These are phyloP conservation scores for Amphipoea oculea DNA, from an alignment of 2,888 invertebrate genomes.

Conservation along the genomic window DNA sequence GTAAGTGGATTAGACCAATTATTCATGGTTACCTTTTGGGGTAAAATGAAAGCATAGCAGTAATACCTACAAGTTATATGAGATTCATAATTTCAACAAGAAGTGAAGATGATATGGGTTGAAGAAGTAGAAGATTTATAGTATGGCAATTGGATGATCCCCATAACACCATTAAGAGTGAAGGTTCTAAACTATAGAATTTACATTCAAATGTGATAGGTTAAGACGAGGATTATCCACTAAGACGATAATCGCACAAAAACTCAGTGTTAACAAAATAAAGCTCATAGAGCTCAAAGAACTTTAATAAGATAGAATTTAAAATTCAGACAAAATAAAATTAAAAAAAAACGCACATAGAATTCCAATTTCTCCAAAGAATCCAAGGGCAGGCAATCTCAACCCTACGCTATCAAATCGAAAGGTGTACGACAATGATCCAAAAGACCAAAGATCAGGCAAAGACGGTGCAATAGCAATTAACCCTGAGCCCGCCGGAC, in stretches of 20 bases:
- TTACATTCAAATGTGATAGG: background rate
- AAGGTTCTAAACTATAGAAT: background rate
- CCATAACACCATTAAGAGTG: background rate
- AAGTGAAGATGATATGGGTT: background rate
- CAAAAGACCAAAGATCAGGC: slow-evolving; percentile 85
- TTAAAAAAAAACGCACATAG: no score
- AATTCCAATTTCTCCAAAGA: slow-evolving; percentile 18
- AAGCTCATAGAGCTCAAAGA: background rate
- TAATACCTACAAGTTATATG: background rate
- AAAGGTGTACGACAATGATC: slow-evolving; percentile 85
- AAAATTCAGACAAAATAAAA: background rate
- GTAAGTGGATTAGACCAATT: background rate
- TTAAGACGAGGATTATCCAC: background rate
- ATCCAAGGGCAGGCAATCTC: slow-evolving; percentile 55
- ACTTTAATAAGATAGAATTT: background rate
- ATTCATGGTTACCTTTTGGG: background rate
- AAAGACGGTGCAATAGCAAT: slow-evolving; percentile 86
- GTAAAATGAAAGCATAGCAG: background rate
- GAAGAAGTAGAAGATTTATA: background rate
- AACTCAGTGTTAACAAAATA: background rate
- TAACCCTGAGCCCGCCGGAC: slow-evolving; percentile 82
- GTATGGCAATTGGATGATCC: background rate
- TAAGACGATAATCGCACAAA: background rate
- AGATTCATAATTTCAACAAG: background rate
- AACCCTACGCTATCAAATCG: slow-evolving; percentile 76